These are phyloP conservation scores for Ceyx melanurus DNA, from an alignment of 2,113 vertebrate species.

Conservation along the genomic window DNA sequence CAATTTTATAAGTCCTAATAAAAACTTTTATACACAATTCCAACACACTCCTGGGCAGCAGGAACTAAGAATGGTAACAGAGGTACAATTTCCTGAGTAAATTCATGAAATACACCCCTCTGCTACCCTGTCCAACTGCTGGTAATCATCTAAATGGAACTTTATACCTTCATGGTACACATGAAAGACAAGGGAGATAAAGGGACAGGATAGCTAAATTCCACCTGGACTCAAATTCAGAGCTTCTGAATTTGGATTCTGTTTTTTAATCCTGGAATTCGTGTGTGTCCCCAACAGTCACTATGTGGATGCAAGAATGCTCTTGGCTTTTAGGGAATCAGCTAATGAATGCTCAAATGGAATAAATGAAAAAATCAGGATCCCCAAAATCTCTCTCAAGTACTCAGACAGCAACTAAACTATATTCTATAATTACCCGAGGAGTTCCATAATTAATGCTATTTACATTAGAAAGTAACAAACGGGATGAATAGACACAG, in stretches of 20 bases:
- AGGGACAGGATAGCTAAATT: neutral
- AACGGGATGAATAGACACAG: constrained; percentile 23
- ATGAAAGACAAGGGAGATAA: neutral
- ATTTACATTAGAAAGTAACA: constrained; percentile 69
- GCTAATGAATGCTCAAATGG: neutral
- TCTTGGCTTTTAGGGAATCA: neutral
- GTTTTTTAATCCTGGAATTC: neutral
- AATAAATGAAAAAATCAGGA: neutral
- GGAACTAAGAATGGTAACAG: neutral
- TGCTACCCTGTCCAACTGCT: neutral
- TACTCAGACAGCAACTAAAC: neutral
- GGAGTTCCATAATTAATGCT: constrained; percentile 54
- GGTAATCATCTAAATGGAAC: neutral
- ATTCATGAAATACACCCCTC: neutral
- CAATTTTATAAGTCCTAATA: neutral
- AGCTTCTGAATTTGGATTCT: neutral
- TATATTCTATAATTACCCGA: neutral
- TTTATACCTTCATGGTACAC: neutral
- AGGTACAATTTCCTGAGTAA: neutral
- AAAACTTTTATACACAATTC: neutral
- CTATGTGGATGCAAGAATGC: neutral
- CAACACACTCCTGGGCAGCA: neutral
- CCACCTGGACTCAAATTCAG: neutral
- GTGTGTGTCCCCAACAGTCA: neutral
- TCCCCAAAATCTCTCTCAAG: neutral